Evolutionary conservation across 2,797 vertebrate species (phyloP).

Genomic region (Champsocephalus esox): DNA sequence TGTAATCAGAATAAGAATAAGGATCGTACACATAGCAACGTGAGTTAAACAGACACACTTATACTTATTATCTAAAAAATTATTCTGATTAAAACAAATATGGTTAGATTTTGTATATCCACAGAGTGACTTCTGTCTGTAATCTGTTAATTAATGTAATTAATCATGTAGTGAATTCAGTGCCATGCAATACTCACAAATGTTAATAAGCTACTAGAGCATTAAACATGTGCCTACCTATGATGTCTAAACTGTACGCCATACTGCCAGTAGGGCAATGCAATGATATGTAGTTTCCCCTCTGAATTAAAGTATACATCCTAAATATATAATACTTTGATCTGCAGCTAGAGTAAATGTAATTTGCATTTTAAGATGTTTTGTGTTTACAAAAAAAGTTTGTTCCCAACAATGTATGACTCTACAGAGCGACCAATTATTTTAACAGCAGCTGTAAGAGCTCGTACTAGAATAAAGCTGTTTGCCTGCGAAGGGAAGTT

Average conservation of each 20-base stretch:
- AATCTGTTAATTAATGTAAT: neutral
- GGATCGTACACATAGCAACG: conserved; percentile 7
- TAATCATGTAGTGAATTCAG: neutral
- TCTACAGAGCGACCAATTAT: conserved; percentile 31
- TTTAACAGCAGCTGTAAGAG: conserved; percentile 54
- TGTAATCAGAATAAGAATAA: conserved; percentile 85
- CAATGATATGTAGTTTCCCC: conserved; percentile 17
- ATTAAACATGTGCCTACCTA: no score
- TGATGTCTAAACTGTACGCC: neutral
- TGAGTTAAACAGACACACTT: conserved; percentile 52
- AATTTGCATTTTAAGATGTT: conserved; percentile 1
- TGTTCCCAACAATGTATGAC: neutral
- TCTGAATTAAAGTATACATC: conserved; percentile 22
- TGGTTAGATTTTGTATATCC: neutral
- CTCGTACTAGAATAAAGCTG: conserved; percentile 53
- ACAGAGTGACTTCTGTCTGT: neutral
- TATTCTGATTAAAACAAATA: neutral
- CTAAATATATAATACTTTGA: conserved; percentile 14
- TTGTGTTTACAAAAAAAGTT: neutral
- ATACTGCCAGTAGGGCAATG: neutral
- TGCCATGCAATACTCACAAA: neutral
- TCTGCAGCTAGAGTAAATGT: conserved; percentile 28
- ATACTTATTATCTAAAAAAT: conserved; percentile 62
- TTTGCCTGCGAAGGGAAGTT: conserved; percentile 47
- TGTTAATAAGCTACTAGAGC: neutral